These are phyloP conservation scores for Myotis myotis DNA, from an alignment of 2,797 vertebrate species.

Conservation along the genomic window DNA sequence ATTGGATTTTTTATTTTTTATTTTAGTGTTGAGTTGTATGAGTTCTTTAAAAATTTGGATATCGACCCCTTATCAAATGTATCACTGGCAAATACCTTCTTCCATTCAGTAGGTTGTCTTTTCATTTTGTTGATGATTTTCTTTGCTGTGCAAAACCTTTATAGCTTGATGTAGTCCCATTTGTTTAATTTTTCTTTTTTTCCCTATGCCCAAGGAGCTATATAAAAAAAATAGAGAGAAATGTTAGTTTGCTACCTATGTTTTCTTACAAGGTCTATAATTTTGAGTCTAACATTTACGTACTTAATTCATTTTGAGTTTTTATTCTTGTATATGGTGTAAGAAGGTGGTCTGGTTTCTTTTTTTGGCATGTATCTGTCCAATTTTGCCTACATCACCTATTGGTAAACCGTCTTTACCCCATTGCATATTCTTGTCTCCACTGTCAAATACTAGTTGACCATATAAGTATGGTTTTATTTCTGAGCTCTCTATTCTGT, in stretches of 20 bases:
- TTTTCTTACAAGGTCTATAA: neutral
- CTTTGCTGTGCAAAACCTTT: neutral
- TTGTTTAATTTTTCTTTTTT: neutral
- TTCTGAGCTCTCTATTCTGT: neutral
- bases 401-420: neutral
- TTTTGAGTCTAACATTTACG: neutral
- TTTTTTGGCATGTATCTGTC: neutral
- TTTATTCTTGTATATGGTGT: neutral
- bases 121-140: neutral
- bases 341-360: neutral
- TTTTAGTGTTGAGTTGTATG: neutral
- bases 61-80: neutral
- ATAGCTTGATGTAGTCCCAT: neutral
- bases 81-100: neutral
- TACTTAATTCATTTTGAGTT: neutral
- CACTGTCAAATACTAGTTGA: neutral
- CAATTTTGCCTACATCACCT: neutral
- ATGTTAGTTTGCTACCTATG: neutral
- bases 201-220: neutral
- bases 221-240: neutral
- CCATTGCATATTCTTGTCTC: neutral
- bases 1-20: neutral
- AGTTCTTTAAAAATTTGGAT: neutral
- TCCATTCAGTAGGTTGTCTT: neutral
- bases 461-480: neutral